Evolutionary conservation across 2,797 vertebrate genomes (phyloP).

Genomic region (Columba guinea): DNA sequence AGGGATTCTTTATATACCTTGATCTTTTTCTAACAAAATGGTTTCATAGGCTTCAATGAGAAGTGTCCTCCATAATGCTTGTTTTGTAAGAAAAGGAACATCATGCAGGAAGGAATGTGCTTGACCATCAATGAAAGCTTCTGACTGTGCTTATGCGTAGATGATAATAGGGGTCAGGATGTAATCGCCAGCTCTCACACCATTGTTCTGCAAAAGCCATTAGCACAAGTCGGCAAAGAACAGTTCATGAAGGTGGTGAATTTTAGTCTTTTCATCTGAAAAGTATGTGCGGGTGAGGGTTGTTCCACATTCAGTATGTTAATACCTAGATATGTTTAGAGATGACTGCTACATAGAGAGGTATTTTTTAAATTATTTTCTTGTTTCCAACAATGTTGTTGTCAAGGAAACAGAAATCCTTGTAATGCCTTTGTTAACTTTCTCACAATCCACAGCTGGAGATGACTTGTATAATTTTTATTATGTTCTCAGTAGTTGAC

Average conservation of each 20-base stretch:
- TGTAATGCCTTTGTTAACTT: conserved; percentile 65
- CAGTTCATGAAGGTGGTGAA: neutral
- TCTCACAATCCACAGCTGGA: conserved; percentile 57
- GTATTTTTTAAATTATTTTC: conserved; percentile 74
- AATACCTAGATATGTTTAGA: conserved; percentile 8
- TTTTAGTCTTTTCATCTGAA: neutral
- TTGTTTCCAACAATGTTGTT: conserved; percentile 73
- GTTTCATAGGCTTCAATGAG: neutral
- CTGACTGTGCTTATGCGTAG: neutral
- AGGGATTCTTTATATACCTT: neutral
- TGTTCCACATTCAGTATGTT: neutral
- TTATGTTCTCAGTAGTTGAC: conserved; percentile 56
- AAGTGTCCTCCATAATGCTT: neutral
- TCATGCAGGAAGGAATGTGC: neutral
- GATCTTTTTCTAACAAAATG: neutral
- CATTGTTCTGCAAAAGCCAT: neutral
- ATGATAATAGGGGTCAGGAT: neutral
- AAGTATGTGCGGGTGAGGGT: neutral
- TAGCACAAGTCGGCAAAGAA: neutral
- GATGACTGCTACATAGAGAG: conserved; percentile 30
- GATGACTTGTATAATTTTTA: conserved; percentile 58
- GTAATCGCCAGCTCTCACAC: neutral
- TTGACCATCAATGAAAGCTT: neutral
- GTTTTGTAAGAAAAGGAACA: neutral
- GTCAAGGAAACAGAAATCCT: conserved; percentile 78